These are phyloP conservation scores for Nymphalis polychloros DNA, from an alignment of 2,888 invertebrate species.

Conservation along the genomic window DNA sequence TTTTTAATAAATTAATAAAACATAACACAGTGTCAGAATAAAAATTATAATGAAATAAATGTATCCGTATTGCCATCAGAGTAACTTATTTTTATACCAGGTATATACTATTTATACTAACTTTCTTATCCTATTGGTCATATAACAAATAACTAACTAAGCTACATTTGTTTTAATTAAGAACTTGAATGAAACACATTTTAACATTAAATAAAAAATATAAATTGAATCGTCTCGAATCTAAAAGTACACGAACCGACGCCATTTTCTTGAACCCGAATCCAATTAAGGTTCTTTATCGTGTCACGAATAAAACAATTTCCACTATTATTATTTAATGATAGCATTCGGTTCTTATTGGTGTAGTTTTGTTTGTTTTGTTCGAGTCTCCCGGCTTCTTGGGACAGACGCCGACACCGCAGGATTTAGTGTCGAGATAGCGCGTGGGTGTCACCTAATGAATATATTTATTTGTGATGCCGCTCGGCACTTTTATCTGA, in stretches of 20 bases:
- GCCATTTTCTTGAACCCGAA: slow-evolving; percentile 34
- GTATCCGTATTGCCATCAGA: no score
- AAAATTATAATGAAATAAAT: no score
- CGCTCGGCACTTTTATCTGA: slow-evolving; percentile 68
- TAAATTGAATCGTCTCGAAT: slow-evolving; percentile 1
- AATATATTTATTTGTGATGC: slow-evolving; percentile 78
- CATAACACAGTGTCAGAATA: no score
- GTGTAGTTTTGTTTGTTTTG: slow-evolving; percentile 56
- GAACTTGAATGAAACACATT: background rate
- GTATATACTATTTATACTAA: no score
- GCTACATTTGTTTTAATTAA: background rate
- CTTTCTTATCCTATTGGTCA: no score
- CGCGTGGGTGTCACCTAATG: slow-evolving; percentile 80
- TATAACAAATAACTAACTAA: no score
- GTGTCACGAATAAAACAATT: slow-evolving; percentile 40
- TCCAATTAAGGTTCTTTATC: slow-evolving; percentile 41
- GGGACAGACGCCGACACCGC: slow-evolving; percentile 69
- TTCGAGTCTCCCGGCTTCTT: slow-evolving; percentile 53
- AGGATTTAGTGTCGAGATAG: slow-evolving; percentile 78
- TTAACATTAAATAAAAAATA: background rate
- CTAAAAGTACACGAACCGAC: slow-evolving; percentile 5
- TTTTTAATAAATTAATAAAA: no score
- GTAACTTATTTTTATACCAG: no score
- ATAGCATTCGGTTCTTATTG: slow-evolving; percentile 44
- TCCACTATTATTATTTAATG: slow-evolving; percentile 44